A percentile compares a stretch with the other conserved stretches of the same genome.
phyloP scores from a whole-genome alignment of 2,888 invertebrate genomes.

The Sylvicola cinctus region DNA sequence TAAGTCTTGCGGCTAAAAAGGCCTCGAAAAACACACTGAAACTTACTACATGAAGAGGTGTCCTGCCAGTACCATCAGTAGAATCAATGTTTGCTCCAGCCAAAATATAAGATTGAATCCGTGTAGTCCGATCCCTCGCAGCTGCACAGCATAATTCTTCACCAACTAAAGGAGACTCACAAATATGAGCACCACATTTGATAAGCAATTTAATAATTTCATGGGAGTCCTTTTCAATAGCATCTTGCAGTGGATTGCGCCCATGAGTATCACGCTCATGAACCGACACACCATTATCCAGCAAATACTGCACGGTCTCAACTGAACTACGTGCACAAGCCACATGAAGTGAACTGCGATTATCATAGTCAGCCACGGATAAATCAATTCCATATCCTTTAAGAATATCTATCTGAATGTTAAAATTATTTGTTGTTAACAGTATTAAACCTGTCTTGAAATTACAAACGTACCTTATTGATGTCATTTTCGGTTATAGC shows the following conservation, averaged over 20 bases:
- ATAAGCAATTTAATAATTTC: constrained; percentile 42
- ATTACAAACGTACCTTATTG: too few species aligned
- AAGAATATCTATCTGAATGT: constrained; percentile 5
- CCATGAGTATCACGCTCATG: constrained; percentile 51
- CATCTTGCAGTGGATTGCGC: constrained; percentile 49
- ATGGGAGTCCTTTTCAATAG: constrained; percentile 39
- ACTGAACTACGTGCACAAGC: constrained; percentile 52
- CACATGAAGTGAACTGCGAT: constrained; percentile 59
- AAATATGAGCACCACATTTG: constrained; percentile 56
- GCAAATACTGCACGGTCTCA: constrained; percentile 45
- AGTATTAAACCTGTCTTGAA: background rate
- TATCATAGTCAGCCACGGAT: constrained; percentile 49
- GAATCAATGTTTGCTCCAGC: constrained; percentile 47
- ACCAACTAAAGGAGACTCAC: constrained; percentile 34
- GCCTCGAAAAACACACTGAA: too few species aligned
- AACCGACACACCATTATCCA: constrained; percentile 63
- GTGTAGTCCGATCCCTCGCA: constrained; percentile 32
- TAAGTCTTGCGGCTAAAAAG: background rate
- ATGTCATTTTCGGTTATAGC: constrained; percentile 33
- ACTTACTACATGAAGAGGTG: constrained; percentile 41
- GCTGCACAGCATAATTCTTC: constrained; percentile 48
- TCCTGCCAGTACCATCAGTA: constrained; percentile 38
- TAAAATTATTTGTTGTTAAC: background rate
- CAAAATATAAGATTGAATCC: constrained; percentile 36
- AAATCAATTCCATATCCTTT: constrained; percentile 49